These are phyloP conservation scores for Chrysemys picta DNA, from an alignment of 2,113 vertebrate species.

Conservation along the genomic window DNA sequence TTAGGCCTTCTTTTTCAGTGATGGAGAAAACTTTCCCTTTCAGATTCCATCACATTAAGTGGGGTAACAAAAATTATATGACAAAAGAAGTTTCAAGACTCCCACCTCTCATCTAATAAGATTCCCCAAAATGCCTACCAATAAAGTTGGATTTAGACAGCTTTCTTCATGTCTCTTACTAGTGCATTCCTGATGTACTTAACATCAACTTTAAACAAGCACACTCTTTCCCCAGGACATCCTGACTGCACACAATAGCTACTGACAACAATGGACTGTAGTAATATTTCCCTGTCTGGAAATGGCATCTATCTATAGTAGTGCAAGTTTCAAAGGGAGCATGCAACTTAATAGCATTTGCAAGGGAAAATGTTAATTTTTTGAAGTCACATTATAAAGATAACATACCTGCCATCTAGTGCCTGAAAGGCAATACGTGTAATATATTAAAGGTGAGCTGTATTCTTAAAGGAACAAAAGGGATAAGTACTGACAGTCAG, in stretches of 20 bases:
- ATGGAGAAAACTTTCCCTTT: constrained; percentile 37
- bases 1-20: constrained; percentile 40
- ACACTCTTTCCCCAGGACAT: constrained; percentile 93
- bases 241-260: constrained; percentile 94
- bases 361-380: constrained; percentile 36
- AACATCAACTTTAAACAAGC: constrained; percentile 69
- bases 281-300: constrained; percentile 85
- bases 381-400: background rate
- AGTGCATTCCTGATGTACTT: constrained; percentile 73
- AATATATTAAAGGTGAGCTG: background rate
- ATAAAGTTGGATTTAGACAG: constrained; percentile 3
- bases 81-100: background rate
- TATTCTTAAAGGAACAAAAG: background rate
- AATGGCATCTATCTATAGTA: constrained; percentile 81
- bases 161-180: constrained; percentile 60
- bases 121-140: constrained; percentile 2
- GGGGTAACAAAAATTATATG: background rate
- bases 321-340: constrained; percentile 71
- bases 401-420: background rate
- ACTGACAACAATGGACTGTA: constrained; percentile 83
- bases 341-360: constrained; percentile 42
- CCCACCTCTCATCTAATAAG: background rate
- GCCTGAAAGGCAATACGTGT: background rate
- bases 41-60: constrained; percentile 23
- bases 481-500: background rate